phyloP scores from a whole-genome alignment of 2,113 vertebrate species.

The Heptranchias perlo region DNA sequence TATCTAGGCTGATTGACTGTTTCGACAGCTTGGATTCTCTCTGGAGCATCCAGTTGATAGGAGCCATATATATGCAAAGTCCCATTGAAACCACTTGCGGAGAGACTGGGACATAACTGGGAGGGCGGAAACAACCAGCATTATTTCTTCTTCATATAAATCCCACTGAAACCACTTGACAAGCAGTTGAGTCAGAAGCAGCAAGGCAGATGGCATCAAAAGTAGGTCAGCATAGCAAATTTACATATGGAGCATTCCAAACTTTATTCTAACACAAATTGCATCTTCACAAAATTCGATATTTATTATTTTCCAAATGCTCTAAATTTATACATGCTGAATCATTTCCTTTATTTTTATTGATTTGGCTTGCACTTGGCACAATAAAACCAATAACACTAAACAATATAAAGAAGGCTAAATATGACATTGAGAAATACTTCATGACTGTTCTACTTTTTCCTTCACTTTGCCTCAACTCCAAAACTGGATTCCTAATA shows the following conservation, averaged over 20 bases:
- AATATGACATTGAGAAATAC: not conserved
- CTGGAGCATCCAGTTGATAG: not conserved
- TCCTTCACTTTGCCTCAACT: not conserved
- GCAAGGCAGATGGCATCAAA: not conserved
- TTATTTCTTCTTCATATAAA: not conserved
- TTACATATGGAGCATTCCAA: not conserved
- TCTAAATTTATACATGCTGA: not conserved
- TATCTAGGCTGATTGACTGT: not conserved
- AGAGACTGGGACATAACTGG: not conserved
- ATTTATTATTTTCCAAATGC: not conserved
- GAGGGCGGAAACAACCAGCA: not conserved
- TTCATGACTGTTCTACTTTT: not conserved
- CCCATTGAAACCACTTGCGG: not conserved
- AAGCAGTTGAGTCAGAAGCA: not conserved
- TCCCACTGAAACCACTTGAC: not conserved
- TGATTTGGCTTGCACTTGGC: not conserved
- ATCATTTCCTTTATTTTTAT: not conserved
- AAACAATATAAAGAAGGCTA: not conserved
- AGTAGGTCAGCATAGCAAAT: not conserved
- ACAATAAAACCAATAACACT: not conserved
- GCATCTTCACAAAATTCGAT: not conserved
- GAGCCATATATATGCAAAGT: not conserved
- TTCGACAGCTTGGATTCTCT: too few species aligned
- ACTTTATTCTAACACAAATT: not conserved
- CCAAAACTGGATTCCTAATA: not conserved